Base-by-base conservation (phyloP, 1,140 invertebrate genomes). In the Cydia fagiglandana region DNA sequence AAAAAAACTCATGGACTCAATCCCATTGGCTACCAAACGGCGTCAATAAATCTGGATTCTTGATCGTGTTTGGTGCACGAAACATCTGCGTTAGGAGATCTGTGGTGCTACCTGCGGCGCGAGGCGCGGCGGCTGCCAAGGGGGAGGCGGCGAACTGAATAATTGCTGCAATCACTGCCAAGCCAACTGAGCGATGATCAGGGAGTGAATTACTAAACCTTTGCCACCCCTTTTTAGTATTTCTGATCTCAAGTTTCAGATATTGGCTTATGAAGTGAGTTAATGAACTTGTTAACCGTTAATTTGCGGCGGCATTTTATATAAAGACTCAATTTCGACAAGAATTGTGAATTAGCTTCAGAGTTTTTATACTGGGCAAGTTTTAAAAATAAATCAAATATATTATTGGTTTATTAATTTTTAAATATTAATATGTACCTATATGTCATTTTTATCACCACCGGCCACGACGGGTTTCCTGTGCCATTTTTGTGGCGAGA, bases 131-230 rank as follows among this genome's bases (percentile, higher is more conserved):
- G 66, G 76, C 34, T 17, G 80, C 79, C 79, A 80, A 86, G 86
- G 81, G 56, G 86, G 80, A 86, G 83, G 86, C 85, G 85, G 81
- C 78, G 84, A 86, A 82, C 83, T 90, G 88, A 91, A 84, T 90
- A 89, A 91, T 91, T 88, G 84, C 82, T 68, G 83, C 86, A 90
- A 91, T 91, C 88, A 88, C 81, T 84, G 84, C 80, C 83, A 86
- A 86, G 82, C 84, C 87, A 88, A 86, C 86, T 88, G 84, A 87
- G 83, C 84, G 81, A 86, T 88, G 84, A 88, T 86, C 87, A 83
- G 77, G 81, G 81, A 83, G 78, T 78, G 75, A 82, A 80, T 75
- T 77, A 82, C 78, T 80, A 83, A 84, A 84, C 81, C 79, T 80
- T 64, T 64, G 77, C 30, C 66, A 70, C 66, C 66, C 66, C 66